Percentiles rank a stretch among this genome's conserved stretches.
These are phyloP conservation scores for Agonum fuliginosum DNA, from an alignment of 2,888 invertebrate genomes.

Conservation along the genomic window DNA sequence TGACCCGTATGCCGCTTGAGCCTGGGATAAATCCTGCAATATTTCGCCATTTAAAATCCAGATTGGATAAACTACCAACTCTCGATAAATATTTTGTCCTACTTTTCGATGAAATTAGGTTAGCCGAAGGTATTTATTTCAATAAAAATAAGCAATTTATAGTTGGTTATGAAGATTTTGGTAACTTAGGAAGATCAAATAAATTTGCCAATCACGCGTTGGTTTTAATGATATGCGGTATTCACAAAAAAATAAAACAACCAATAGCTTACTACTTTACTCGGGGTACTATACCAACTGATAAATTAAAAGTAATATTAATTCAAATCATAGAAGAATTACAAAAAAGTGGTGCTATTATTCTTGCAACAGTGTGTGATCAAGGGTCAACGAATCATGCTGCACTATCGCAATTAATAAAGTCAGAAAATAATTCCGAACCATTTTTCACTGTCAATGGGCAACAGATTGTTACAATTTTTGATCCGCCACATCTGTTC, in stretches of 20 bases:
- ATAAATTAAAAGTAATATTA: conserved; percentile 57
- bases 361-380: conserved; percentile 62
- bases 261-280: conserved; percentile 62
- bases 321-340: conserved; percentile 58
- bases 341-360: conserved; percentile 57
- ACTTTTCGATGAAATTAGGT: too few relatives aligned
- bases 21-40: neutral
- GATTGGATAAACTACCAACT: too few relatives aligned
- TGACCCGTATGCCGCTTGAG: neutral
- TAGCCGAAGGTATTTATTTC: too few relatives aligned
- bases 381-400: conserved; percentile 62
- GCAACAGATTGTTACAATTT: neutral
- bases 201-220: neutral
- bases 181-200: neutral
- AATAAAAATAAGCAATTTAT: too few relatives aligned
- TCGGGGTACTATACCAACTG: conserved; percentile 52
- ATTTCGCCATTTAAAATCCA: too few relatives aligned
- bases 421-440: too few relatives aligned
- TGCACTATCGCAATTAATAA: neutral
- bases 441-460: neutral
- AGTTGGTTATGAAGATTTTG: neutral
- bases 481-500: neutral
- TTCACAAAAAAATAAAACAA: conserved; percentile 62
- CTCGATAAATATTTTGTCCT: too few relatives aligned
- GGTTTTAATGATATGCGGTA: conserved; percentile 57